Conservation (phyloP, 2,113 vertebrate species). For the Canis aureus region DNA sequence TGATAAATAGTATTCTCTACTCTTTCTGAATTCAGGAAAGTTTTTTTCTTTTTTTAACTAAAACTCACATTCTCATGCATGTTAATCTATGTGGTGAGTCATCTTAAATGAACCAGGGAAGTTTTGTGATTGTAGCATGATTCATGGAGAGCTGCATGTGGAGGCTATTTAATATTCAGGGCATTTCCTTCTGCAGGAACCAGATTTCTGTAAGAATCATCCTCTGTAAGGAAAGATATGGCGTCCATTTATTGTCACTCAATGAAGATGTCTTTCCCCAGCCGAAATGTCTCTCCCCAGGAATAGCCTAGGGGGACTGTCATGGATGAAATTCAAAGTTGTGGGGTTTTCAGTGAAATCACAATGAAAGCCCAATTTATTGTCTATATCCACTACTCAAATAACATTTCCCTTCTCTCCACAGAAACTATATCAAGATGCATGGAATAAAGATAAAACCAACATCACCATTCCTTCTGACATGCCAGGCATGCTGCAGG, state of each 20-base stretch:
- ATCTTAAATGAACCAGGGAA: slow-evolving; percentile 1
- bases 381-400: slow-evolving; percentile 14
- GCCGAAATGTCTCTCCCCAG: not conserved
- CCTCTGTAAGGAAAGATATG: not conserved
- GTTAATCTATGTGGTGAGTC: slow-evolving; percentile 58
- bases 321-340: slow-evolving; percentile 40
- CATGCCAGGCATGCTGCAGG: slow-evolving; percentile 91
- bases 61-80: slow-evolving; percentile 32
- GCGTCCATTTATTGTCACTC: not conserved
- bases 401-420: slow-evolving; percentile 56
- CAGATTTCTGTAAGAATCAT: slow-evolving; percentile 49
- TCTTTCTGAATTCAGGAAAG: slow-evolving; percentile 28
- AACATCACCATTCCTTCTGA: slow-evolving; percentile 91
- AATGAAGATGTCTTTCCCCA: not conserved
- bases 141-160: slow-evolving; percentile 31
- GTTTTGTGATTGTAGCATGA: not conserved
- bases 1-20: not conserved
- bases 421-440: slow-evolving; percentile 91
- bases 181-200: slow-evolving; percentile 45
- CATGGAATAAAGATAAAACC: slow-evolving; percentile 94
- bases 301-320: not conserved
- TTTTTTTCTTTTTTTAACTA: slow-evolving; percentile 13
- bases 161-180: slow-evolving; percentile 64
- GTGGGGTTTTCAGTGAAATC: slow-evolving; percentile 22
- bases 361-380: slow-evolving; percentile 51